Percentiles rank a stretch among this genome's conserved stretches.
Evolutionary conservation across 2,888 invertebrate species (phyloP).

Genomic region (Pherbina coryleti): DNA sequence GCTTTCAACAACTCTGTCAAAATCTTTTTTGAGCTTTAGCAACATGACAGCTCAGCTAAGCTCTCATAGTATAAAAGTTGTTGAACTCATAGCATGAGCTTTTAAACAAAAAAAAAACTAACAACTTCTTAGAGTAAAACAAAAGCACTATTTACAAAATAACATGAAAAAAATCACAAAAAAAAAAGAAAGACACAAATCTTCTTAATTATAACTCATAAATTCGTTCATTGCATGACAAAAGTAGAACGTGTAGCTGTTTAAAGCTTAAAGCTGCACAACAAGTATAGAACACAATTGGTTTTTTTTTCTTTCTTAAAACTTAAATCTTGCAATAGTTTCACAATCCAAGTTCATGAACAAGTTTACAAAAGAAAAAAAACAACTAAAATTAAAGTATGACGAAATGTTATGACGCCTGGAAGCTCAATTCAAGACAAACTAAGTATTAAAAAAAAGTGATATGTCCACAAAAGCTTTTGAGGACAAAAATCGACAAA

Average conservation of each 20-base stretch:
- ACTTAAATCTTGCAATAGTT: neutral
- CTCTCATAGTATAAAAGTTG: neutral
- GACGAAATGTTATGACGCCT: neutral
- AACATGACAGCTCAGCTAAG: neutral
- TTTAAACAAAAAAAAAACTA: neutral
- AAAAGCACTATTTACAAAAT: no score
- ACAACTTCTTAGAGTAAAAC: no score
- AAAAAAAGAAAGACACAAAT: neutral
- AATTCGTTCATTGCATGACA: conserved; percentile 1
- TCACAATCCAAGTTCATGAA: neutral
- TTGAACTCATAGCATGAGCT: neutral
- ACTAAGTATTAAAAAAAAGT: neutral
- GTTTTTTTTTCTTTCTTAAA: neutral
- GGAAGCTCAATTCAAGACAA: conserved; percentile 16
- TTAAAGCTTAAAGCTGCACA: neutral
- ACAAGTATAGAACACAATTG: neutral
- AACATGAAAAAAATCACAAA: neutral
- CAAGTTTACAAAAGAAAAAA: neutral
- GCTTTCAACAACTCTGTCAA: neutral
- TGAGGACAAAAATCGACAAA: no score
- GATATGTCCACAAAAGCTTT: no score
- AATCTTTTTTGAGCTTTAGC: neutral
- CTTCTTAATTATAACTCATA: conserved; percentile 3
- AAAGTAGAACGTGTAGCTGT: neutral
- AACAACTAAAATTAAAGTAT: neutral